Percentiles rank a stretch among this genome's conserved stretches.
phyloP scores from a whole-genome alignment of 2,113 vertebrate genomes.

The Pelecanus crispus region DNA sequence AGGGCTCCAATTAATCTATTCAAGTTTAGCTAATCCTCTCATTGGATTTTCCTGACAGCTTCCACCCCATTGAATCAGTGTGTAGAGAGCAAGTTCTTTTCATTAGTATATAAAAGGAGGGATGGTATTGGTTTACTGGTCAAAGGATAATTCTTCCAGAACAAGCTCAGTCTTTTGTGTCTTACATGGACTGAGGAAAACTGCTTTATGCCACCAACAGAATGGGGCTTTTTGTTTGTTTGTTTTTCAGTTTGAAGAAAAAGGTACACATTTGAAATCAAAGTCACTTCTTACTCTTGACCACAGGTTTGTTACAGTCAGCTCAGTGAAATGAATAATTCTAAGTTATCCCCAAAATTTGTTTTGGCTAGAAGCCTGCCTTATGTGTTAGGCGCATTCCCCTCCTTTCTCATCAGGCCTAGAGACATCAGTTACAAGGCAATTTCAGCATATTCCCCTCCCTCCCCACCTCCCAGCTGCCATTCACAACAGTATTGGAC shows the following conservation, averaged over 20 bases:
- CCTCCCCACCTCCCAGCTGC: neutral
- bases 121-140: slow-evolving; percentile 44
- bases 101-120: slow-evolving; percentile 47
- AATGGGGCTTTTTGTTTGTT: neutral
- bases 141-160: slow-evolving; percentile 50
- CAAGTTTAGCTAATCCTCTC: slow-evolving; percentile 53
- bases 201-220: neutral
- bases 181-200: neutral
- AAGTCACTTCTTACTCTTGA: neutral
- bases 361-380: neutral
- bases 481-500: neutral
- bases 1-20: slow-evolving; percentile 47
- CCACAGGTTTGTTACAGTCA: neutral
- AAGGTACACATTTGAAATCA: neutral
- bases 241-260: neutral
- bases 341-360: neutral
- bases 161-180: slow-evolving; percentile 27
- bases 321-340: neutral
- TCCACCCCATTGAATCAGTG: slow-evolving; percentile 10
- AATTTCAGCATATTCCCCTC: neutral
- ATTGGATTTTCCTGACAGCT: slow-evolving; percentile 52
- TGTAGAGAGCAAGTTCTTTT: slow-evolving; percentile 36
- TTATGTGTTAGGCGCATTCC: neutral
- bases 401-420: neutral
- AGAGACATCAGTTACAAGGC: neutral